Conservation (phyloP, 2,797 vertebrate species). For the Anguilla anguilla region DNA sequence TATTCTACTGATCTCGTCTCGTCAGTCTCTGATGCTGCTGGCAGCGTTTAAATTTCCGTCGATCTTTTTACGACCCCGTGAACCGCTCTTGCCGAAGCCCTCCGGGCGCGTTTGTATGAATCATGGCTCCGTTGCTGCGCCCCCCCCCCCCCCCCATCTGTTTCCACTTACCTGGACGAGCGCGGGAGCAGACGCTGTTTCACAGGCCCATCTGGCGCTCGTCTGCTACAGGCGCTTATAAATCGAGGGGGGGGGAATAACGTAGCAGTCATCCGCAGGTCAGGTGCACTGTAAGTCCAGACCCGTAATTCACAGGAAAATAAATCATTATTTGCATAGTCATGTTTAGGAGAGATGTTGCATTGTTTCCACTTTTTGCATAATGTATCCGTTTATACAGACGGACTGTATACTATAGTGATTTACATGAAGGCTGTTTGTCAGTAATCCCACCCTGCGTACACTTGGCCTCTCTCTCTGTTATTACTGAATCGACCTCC, state of each 20-base stretch:
- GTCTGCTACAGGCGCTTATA: neutral
- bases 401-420: neutral
- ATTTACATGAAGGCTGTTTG: neutral
- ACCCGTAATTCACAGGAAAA: neutral
- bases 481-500: neutral
- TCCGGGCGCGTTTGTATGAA: no score
- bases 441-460: neutral
- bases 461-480: neutral
- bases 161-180: neutral
- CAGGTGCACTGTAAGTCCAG: neutral
- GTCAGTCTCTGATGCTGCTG: neutral
- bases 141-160: neutral
- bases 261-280: neutral
- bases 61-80: neutral
- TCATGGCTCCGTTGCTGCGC: neutral
- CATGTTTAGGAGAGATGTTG: neutral
- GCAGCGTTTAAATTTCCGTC: neutral
- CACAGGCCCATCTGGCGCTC: constrained; percentile 17
- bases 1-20: neutral
- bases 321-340: neutral
- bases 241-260: constrained; percentile 14
- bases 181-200: neutral
- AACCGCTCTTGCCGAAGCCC: neutral
- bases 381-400: neutral
- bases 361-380: neutral